Conservation (phyloP, 2,888 invertebrate species). For the Allygus modestus region DNA sequence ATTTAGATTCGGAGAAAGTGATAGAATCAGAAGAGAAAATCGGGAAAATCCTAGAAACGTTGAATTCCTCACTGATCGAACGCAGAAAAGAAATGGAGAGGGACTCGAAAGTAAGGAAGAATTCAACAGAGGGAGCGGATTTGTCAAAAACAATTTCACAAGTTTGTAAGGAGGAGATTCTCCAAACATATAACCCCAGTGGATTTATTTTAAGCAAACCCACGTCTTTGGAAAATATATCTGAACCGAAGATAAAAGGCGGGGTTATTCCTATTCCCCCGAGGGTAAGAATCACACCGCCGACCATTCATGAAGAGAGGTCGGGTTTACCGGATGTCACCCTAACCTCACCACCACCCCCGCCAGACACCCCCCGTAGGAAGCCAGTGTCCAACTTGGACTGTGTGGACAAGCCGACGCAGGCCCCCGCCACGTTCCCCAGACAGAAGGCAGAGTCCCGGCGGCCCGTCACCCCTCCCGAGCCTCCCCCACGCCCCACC, state of each 20-base stretch:
- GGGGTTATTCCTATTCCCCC: slow-evolving; percentile 59
- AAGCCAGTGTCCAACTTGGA: slow-evolving; percentile 63
- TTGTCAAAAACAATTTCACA: slow-evolving; percentile 68
- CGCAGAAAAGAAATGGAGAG: slow-evolving; percentile 60
- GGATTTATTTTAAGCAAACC: slow-evolving; percentile 44
- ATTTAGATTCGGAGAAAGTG: slow-evolving; percentile 45
- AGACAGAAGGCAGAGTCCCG: slow-evolving; percentile 67
- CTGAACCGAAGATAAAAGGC: slow-evolving; percentile 41
- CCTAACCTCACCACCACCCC: slow-evolving; percentile 40
- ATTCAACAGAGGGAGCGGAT: slow-evolving; percentile 64
- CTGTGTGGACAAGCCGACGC: slow-evolving; percentile 48
- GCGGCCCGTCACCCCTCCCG: slow-evolving; percentile 69
- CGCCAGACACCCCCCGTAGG: slow-evolving; percentile 60
- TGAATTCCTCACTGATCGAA: slow-evolving; percentile 73
- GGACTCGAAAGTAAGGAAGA: slow-evolving; percentile 61
- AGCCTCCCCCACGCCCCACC: slow-evolving; percentile 72
- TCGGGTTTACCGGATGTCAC: slow-evolving; percentile 59
- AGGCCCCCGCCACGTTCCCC: slow-evolving; percentile 68
- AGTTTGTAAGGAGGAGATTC: slow-evolving; percentile 64
- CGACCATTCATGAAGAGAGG: slow-evolving; percentile 51
- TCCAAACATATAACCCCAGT: slow-evolving; percentile 61
- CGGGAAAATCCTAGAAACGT: slow-evolving; percentile 73
- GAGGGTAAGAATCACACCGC: slow-evolving; percentile 57
- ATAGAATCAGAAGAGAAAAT: slow-evolving; percentile 65
- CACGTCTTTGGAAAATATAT: slow-evolving; percentile 16